Evolutionary conservation across 2,113 vertebrate species (phyloP), one percentile per base, ranked within the genome.

Genomic region (Apodemus speciosus): DNA sequence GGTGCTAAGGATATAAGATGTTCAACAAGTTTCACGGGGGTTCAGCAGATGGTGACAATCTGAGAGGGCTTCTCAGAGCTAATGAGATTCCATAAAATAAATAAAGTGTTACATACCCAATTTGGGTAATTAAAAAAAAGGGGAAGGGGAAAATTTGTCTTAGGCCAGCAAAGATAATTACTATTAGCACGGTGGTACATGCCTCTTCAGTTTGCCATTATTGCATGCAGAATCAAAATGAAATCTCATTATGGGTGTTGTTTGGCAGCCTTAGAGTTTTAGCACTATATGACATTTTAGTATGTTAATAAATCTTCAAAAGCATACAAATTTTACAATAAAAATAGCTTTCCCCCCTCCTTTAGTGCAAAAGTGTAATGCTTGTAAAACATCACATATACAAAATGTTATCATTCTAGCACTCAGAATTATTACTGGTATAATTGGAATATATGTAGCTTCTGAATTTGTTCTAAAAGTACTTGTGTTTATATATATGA

Each of bases 251-350:
- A 80, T 25, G 76, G 13, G 21, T 76, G 56, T 35, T 72, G 4
- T 49, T 95, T 69, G 85, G 16, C 43, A 92, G 62, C 43, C 85
- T 83, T 77, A 81, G 62, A 72, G 43, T 90, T 93, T 91, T 92
- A 89, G 62, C 53, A 95, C 60, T 79, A 83, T 62, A 40, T 84
- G 49, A 40, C 35, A 92, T 93, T 94, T 94, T 86, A 6, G 49
- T 92, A 32, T 53, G 9, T 92, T 75, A 95, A 56, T 83, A 85
- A 92, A 91, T 92, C 79, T 85, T 94, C 60, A 49, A 93, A 73
- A 43, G 18, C 62, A 69, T 91, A 69, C 40, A 35, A 68, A 35
- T 89, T 95, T 94, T 69, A 46, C 3, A 92, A 51, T 86, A 13
- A 46, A 90, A 73, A 51, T 64, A 91, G 60, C 3, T 2, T 73